Base-by-base conservation (phyloP, 1,140 invertebrate genomes). In the Parapsyche elsis region DNA sequence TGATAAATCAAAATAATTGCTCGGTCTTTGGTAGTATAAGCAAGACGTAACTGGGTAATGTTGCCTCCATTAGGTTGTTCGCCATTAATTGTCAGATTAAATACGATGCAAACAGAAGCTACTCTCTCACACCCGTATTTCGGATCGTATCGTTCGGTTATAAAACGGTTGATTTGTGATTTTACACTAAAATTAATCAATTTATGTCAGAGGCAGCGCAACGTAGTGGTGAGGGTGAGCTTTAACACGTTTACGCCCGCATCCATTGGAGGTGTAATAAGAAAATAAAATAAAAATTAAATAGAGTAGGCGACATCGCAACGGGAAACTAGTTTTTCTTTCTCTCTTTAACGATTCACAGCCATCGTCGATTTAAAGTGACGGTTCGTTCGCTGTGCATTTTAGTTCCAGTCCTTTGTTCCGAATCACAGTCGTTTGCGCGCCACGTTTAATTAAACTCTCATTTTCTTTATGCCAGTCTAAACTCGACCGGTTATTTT, bases 1-100 rank as follows among this genome's bases (percentile, higher is more conserved):
- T 67, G 64, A 67, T 67, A 67, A 67, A 67, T 67, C 64, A 67
- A 67, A 67, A 67, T 67, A 67, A 67, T 67, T 67, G 23, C 64
- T 26, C 64, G 64, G 64, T 53, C 16, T 53, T 10, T 16, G 49
- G 49, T 53, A 38, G 30, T 38, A 53, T 53, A 53, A 53, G 49
- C 49, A 53, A 53, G 49, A 53, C 49, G 49, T 53, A 53, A 53
- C 23, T 9, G 64, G 9, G 64, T 26, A 67, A 67, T 23, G 64
- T 67, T 67, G 64, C 64, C 64, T 67, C 64, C 64, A 67, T 67
- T 67, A 67, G 64, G 23, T 67, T 14, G 23, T 67, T 26, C 24
- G 9, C 64, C 64, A 67, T 67, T 67, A 67, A 67, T 67, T 67
- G 64, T 67, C 14, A 67, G 64, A 67, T 67, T 67, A 67, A 67